phyloP scores from a whole-genome alignment of 2,797 vertebrate genomes.

The Molossus molossus region DNA sequence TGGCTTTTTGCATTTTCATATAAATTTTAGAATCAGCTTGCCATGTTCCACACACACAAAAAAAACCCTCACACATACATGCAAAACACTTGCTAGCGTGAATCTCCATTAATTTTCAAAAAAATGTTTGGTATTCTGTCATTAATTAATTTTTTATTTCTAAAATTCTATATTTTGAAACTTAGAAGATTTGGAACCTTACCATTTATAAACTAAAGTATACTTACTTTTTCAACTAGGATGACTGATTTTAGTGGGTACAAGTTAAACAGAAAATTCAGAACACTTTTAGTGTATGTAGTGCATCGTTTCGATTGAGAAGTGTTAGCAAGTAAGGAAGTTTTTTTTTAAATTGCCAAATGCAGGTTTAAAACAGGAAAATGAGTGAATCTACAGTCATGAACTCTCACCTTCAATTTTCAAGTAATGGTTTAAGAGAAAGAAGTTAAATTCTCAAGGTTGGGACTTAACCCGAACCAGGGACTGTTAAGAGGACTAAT shows the following conservation, averaged over 20 bases:
- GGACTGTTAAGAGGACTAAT: background rate
- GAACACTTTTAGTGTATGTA: background rate
- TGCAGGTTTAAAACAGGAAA: conserved; percentile 4
- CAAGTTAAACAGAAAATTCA: conserved; percentile 30
- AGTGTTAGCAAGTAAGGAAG: background rate
- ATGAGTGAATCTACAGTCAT: background rate
- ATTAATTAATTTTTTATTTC: conserved; percentile 1
- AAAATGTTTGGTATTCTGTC: background rate
- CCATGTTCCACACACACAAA: background rate
- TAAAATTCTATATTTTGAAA: background rate
- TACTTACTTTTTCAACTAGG: background rate
- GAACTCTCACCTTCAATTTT: conserved; percentile 50
- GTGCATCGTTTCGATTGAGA: background rate
- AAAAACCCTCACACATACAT: no score
- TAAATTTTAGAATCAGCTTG: conserved; percentile 53
- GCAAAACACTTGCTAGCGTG: background rate
- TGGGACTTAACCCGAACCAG: background rate
- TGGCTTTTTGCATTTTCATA: conserved; percentile 16
- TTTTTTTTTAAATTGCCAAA: background rate
- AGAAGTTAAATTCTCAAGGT: background rate
- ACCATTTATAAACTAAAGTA: background rate
- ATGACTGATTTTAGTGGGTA: conserved; percentile 5
- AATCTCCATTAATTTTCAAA: conserved; percentile 25
- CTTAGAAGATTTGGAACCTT: background rate
- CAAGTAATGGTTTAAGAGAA: conserved; percentile 10